These are phyloP conservation scores for Cygnus atratus DNA, from an alignment of 2,113 vertebrate species.

Conservation along the genomic window DNA sequence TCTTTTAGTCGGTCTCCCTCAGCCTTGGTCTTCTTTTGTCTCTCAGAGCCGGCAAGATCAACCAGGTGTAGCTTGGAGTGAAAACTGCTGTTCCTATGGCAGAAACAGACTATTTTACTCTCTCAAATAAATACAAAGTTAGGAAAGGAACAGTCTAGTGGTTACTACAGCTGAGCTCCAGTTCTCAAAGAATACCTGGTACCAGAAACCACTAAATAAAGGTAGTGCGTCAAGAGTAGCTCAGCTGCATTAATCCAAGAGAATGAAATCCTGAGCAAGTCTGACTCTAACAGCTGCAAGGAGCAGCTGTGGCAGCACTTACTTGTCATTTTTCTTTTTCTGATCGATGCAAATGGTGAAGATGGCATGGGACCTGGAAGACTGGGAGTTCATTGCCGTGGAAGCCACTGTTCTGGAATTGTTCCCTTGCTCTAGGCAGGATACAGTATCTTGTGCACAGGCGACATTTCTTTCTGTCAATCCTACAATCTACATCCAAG, in stretches of 20 bases:
- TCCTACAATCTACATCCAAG: conserved; percentile 86
- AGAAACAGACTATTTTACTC: neutral
- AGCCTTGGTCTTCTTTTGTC: conserved; percentile 97
- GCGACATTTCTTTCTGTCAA: conserved; percentile 86
- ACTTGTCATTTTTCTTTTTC: conserved; percentile 87
- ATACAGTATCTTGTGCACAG: conserved; percentile 84
- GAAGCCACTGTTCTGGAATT: conserved; percentile 89
- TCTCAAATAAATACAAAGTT: neutral
- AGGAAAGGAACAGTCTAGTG: neutral
- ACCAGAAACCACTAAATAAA: neutral
- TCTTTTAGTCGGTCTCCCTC: conserved; percentile 95
- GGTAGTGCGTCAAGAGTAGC: neutral
- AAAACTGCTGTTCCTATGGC: conserved; percentile 70
- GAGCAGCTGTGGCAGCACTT: conserved; percentile 33
- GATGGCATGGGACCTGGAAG: conserved; percentile 95
- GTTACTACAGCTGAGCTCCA: neutral
- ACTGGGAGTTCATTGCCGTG: conserved; percentile 96
- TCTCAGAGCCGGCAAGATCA: conserved; percentile 95
- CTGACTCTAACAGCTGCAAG: neutral
- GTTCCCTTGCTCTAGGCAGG: conserved; percentile 92
- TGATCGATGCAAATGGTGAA: conserved; percentile 94
- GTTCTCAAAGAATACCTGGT: neutral
- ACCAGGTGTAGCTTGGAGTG: conserved; percentile 93
- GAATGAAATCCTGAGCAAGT: neutral
- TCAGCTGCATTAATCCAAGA: neutral